Evolutionary conservation across 2,797 vertebrate species (phyloP).

Genomic region (Pseudotriccus pelzelni): DNA sequence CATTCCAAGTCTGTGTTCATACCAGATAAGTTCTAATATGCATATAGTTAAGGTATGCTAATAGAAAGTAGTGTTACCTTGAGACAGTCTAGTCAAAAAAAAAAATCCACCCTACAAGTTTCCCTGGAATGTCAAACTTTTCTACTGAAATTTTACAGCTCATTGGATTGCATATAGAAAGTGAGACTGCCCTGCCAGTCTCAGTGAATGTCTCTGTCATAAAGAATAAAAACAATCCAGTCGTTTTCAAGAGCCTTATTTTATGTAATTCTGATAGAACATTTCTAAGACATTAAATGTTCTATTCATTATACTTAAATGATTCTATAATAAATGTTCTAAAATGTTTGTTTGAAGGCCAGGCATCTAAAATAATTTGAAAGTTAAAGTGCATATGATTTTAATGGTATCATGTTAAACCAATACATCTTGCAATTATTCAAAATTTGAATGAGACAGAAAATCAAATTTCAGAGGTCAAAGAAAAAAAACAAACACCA

Average conservation of each 20-base stretch:
- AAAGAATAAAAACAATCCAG: neutral
- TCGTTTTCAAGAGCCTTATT: neutral
- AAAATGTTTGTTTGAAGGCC: neutral
- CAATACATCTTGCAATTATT: neutral
- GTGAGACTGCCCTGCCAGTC: neutral
- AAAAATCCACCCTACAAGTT: rapidly evolving
- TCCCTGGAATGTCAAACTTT: neutral
- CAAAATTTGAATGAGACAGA: neutral
- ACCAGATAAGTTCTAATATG: neutral
- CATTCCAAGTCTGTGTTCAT: neutral
- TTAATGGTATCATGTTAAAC: neutral
- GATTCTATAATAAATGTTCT: neutral
- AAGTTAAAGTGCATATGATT: neutral
- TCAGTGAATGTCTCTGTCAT: neutral
- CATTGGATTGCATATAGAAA: neutral
- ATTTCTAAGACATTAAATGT: neutral
- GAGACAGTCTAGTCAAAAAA: neutral
- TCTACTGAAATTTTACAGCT: neutral
- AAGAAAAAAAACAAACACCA: neutral
- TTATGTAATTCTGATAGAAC: neutral
- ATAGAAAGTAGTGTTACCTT: neutral
- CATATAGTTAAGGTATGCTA: neutral
- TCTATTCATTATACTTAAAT: neutral
- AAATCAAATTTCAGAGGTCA: neutral
- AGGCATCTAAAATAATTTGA: neutral